A percentile compares a stretch with the other conserved stretches of the same genome.
Conservation (phyloP, 2,113 vertebrate genomes). For the Apus apus region DNA sequence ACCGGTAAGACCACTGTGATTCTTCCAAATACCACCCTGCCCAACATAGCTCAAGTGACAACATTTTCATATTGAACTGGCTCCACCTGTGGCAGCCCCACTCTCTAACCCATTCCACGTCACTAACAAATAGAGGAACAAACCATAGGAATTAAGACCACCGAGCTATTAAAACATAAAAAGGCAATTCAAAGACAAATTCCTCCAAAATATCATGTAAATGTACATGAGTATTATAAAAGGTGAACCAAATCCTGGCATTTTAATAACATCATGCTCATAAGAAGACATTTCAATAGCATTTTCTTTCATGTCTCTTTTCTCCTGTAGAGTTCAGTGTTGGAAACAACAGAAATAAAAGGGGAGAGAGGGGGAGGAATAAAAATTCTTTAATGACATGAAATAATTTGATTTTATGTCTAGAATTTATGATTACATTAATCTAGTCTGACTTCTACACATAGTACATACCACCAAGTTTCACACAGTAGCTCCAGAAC, state of each 20-base stretch:
- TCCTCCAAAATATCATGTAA: neutral
- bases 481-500: neutral
- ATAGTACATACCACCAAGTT: neutral
- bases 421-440: neutral
- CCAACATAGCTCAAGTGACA: neutral
- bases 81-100: neutral
- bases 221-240: neutral
- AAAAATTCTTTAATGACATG: neutral
- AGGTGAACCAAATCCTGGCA: neutral
- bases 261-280: neutral
- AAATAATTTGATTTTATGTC: neutral
- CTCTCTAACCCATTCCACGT: neutral
- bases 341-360: neutral
- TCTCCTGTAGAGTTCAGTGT: neutral
- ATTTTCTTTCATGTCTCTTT: neutral
- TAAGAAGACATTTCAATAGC: neutral
- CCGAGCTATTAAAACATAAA: neutral
- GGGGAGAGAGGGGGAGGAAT: fast-evolving
- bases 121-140: neutral
- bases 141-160: neutral
- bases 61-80: neutral
- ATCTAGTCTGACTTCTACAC: neutral
- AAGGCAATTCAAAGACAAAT: neutral
- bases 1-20: neutral
- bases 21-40: neutral